Base-by-base conservation (phyloP, 1,140 invertebrate species). In the Pygmarrhopalites habei region DNA sequence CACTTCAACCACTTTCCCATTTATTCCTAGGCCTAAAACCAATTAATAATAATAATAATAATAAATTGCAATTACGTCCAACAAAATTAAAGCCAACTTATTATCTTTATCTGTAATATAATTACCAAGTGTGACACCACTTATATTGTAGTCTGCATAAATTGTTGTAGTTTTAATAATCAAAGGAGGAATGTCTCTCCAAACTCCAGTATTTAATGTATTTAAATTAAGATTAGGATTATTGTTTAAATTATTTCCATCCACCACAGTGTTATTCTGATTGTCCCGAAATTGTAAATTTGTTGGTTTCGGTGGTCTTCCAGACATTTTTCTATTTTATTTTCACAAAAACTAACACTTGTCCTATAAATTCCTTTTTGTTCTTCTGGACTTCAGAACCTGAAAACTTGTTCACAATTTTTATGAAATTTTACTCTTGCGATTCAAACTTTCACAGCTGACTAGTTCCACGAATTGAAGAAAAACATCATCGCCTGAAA, bases 11-110 rank as follows among this genome's bases (percentile, higher is more conserved):
- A 92, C 89, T 83, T 97, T 97, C 39, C 95, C 95, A 77, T 96
- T 98, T 68, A 98, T 98, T 17, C 95, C 95, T 28, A 97, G 82
- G n/a, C 95, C 95, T 43, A n/a, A n/a, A n/a, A n/a, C n/a, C n/a
- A n/a, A n/a, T n/a, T n/a, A n/a, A n/a, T n/a, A n/a, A n/a, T n/a
- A n/a, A n/a, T n/a, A n/a, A n/a, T n/a, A n/a, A n/a, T n/a, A n/a
- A n/a, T n/a, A n/a, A n/a, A n/a, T n/a, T n/a, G n/a, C n/a, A n/a
- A n/a, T n/a, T n/a, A n/a, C n/a, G n/a, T n/a, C n/a, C n/a, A n/a
- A n/a, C n/a, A n/a, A n/a, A n/a, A n/a, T n/a, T n/a, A n/a, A n/a
- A n/a, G n/a, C n/a, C n/a, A n/a, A n/a, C n/a, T n/a, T n/a, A n/a
- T n/a, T n/a, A n/a, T n/a, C n/a, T n/a, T n/a, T n/a, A n/a, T n/a